Evolutionary conservation across 2,888 invertebrate genomes (phyloP), one percentile per base, ranked within the genome.

Genomic region (Tetanocera ferruginea): DNA sequence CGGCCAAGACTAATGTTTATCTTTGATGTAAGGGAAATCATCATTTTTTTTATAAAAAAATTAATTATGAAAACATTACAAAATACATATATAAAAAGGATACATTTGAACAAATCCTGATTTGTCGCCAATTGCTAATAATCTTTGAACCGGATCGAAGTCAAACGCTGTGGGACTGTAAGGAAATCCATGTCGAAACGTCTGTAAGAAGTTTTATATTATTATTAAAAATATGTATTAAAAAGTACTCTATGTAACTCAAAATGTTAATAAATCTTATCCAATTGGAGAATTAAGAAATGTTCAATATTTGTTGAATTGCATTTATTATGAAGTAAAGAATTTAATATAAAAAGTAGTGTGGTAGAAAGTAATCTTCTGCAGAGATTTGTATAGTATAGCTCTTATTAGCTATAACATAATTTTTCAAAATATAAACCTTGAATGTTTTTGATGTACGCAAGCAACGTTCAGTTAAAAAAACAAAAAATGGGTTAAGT

Each of bases 151-250:
- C 83, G 99, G 98, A 92, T 99, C 99, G 92, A 96, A 99, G 80
- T 98, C 98, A 91, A 99, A 92, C 79, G 98, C 96, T 84, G 98
- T 98, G 71, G 99, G 98, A 86, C 98, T 96, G 91, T 96, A 96
- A 83, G 99, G 99, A 92, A 99, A 99, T 86, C 99, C 99, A 93
- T 99, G 98, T 77, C 98, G 95, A 91, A 98, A 97, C 85, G 97
- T 97, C 96, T 96, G 94, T 69, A 93, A 93, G 90, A 91, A 91
- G 91, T 86, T 84, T 83, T 81, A 80, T 17, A 60, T n/a, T n/a
- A n/a, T n/a, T 28, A 14, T 43, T 14, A 37, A 57, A 17, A 81
- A 78, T 77, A 76, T 49, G 19, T 23, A 51, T 70, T 4, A 76
- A 19, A 14, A 5, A 74, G 9, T 57, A 9, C 23, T 60, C 51